Conservation (phyloP, 2,888 invertebrate species). For the Eurytoma californica region DNA sequence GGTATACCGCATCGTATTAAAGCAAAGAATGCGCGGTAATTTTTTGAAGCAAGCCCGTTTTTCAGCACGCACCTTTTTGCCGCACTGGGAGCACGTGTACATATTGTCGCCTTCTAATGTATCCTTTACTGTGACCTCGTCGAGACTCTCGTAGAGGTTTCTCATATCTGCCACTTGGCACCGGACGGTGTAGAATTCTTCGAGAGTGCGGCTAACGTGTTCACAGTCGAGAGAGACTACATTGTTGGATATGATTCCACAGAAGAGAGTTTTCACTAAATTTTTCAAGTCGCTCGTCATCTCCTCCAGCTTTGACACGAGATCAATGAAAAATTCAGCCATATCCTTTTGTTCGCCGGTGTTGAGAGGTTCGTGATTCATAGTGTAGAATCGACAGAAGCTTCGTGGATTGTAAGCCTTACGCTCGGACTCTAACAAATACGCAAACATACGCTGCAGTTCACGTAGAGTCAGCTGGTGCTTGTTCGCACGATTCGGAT, state of each 20-base stretch:
- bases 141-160: constrained; percentile 94
- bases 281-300: constrained; percentile 94
- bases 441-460: constrained; percentile 96
- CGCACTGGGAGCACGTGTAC: constrained; percentile 97
- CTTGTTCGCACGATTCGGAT: constrained; percentile 83
- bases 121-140: constrained; percentile 98
- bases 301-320: constrained; percentile 96
- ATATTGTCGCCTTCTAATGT: constrained; percentile 98
- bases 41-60: constrained; percentile 97
- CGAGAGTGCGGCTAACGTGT: constrained; percentile 94
- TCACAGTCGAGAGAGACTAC: constrained; percentile 96
- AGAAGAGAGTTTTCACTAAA: constrained; percentile 92
- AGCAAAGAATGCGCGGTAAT: constrained; percentile 93
- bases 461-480: constrained; percentile 90
- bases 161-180: constrained; percentile 98
- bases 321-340: constrained; percentile 98
- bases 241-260: constrained; percentile 95
- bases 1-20: constrained; percentile 97
- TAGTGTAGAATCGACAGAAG: constrained; percentile 96
- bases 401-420: constrained; percentile 96
- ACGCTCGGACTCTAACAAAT: constrained; percentile 93
- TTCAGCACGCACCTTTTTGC: constrained; percentile 95
- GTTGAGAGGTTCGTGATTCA: constrained; percentile 97
- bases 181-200: constrained; percentile 97
- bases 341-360: constrained; percentile 98